Percentiles rank a stretch among this genome's conserved stretches.
Evolutionary conservation across 2,888 invertebrate genomes (phyloP).

Genomic region (Lithosia quadra): DNA sequence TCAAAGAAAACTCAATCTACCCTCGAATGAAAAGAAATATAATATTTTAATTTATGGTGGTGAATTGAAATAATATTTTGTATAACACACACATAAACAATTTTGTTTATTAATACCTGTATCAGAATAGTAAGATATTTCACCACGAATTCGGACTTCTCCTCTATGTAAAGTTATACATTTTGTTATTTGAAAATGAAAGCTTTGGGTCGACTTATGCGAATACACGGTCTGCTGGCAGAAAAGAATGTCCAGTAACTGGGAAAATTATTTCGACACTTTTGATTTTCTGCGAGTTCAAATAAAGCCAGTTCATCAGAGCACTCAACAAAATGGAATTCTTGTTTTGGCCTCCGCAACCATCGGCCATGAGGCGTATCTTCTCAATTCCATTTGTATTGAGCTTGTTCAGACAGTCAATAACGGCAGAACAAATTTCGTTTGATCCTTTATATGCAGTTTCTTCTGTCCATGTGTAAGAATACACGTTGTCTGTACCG

Average conservation of each 20-base stretch:
- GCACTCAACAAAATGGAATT: neutral
- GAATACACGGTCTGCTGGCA: constrained; percentile 3
- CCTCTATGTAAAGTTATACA: neutral
- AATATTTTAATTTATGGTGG: too few relatives aligned
- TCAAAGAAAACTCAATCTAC: too few relatives aligned
- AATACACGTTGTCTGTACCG: neutral
- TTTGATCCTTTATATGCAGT: neutral
- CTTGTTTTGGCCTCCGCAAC: neutral
- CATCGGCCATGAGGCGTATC: neutral
- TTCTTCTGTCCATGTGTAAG: constrained; percentile 3
- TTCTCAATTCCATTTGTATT: neutral
- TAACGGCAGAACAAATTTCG: neutral
- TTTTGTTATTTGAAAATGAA: constrained; percentile 4
- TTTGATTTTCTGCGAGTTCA: neutral
- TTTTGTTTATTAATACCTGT: neutral
- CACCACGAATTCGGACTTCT: neutral
- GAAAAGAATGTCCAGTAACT: neutral
- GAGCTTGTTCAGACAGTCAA: neutral
- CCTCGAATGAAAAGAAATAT: too few relatives aligned
- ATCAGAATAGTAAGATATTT: constrained; percentile 2
- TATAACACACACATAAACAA: too few relatives aligned
- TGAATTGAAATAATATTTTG: too few relatives aligned
- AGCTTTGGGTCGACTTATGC: neutral
- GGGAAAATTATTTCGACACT: neutral
- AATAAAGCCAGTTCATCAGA: neutral